A percentile compares a stretch with the other conserved stretches of the same genome.
These are phyloP conservation scores for Hyalella azteca DNA, from an alignment of 2,888 invertebrate genomes.

Conservation along the genomic window DNA sequence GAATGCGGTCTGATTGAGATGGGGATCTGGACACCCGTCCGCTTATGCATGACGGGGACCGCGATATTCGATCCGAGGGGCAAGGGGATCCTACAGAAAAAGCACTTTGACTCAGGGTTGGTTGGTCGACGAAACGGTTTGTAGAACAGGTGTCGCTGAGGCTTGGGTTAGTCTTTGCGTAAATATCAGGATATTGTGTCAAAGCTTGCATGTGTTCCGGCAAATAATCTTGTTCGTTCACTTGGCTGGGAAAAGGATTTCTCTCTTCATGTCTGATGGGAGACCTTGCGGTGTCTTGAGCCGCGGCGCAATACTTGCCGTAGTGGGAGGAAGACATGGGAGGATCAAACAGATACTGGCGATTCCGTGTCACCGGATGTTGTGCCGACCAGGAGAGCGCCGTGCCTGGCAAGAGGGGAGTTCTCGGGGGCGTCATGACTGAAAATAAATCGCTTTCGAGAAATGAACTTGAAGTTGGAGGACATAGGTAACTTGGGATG, in stretches of 20 bases:
- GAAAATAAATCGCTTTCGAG: background rate
- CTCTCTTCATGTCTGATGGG: background rate
- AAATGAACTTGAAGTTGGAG: background rate
- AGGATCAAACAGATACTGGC: background rate
- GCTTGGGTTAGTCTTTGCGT: background rate
- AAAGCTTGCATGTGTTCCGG: background rate
- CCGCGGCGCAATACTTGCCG: slow-evolving; percentile 4
- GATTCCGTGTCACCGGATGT: background rate
- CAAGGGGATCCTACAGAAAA: slow-evolving; percentile 1
- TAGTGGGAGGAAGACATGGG: background rate
- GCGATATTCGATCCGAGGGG: background rate
- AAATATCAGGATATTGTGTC: background rate
- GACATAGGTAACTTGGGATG: background rate
- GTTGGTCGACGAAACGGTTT: background rate
- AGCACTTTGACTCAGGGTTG: background rate
- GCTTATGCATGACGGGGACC: background rate
- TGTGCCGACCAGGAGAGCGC: background rate
- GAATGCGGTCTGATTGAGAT: background rate
- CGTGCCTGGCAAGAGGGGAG: background rate
- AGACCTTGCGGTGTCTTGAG: background rate
- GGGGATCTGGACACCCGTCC: slow-evolving; percentile 2
- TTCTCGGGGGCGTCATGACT: background rate
- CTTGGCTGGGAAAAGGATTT: background rate
- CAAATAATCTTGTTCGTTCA: background rate
- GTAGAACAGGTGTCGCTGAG: background rate